Base-by-base conservation (phyloP, 1,140 invertebrate species). In the Formica exsecta region DNA sequence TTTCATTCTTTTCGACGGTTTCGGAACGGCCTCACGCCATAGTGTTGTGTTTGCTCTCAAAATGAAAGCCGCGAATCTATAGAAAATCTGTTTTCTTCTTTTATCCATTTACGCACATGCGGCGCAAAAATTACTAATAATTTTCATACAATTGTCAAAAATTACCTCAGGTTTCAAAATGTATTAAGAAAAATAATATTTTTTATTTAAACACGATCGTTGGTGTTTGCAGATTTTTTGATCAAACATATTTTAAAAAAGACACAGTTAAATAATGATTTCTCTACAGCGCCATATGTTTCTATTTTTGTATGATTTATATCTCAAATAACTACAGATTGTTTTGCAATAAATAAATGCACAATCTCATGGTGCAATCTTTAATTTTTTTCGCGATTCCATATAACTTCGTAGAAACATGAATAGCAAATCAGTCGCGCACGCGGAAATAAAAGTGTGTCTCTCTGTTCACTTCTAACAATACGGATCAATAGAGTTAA, bases 341-440 rank as follows among this genome's bases (percentile, higher is more conserved):
- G 16, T 65, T n/a, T 65, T 32, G 32, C 16, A 32, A 32, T 32
- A 32, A 64, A 36, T 64, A 32, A 64, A 64, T 19, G 29, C 62
- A 32, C 25, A 32, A 32, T 64, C 25, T 32, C 36, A 19, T 32
- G 13, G 1, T 32, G 25, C 13, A 16, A 16, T 19, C 61, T 62
- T 29, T 29, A 29, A 62, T 11, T 44, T 62, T 25, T 62, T 41
- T 62, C 38, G 13, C 59, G 59, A 77, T 32, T 22, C 25, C 22
- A 62, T 44, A 7, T 77, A 77, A 77, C 41, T 77, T 48, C 32
- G 61, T 48, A 32, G 59, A 29, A 44, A 65, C 48, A 22, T 64
- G 75, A 77, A 77, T 65, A 77, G 59, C 75, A 77, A 77, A 77
- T 61, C 38, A 65, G 75, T 77, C 19, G 48, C 48, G 75, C 41